A percentile compares a stretch with the other conserved stretches of the same genome.
These are phyloP conservation scores for Hemistola chrysoprasaria DNA, from an alignment of 2,888 invertebrate species.

Conservation along the genomic window DNA sequence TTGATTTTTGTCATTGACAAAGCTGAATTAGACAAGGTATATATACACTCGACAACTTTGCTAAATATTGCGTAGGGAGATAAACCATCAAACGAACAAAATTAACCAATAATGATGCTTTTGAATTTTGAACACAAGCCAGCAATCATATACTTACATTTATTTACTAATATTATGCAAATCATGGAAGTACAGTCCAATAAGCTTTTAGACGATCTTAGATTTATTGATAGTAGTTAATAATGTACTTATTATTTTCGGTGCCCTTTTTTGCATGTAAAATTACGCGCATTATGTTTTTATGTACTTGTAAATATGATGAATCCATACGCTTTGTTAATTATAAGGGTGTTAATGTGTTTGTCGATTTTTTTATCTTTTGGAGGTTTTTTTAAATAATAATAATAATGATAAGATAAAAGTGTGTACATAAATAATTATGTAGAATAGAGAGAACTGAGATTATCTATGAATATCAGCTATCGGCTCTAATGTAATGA, in stretches of 20 bases:
- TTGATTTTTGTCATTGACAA: no score
- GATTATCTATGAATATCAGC: constrained; percentile 52
- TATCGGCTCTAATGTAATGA: constrained; percentile 36
- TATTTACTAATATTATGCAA: no score
- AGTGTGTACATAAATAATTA: constrained; percentile 57
- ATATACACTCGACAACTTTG: no score
- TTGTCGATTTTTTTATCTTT: constrained; percentile 77
- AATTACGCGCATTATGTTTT: constrained; percentile 60
- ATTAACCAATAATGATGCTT: no score
- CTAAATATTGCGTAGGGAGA: no score
- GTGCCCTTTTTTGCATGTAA: constrained; percentile 73
- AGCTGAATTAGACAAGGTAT: no score
- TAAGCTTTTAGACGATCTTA: constrained; percentile 33
- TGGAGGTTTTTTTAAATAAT: constrained; percentile 62
- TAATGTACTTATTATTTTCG: constrained; percentile 72
- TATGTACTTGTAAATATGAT: constrained; percentile 73
- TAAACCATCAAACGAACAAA: no score
- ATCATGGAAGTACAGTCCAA: constrained; percentile 14
- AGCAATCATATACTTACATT: no score
- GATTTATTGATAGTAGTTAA: constrained; percentile 40
- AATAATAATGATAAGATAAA: constrained; percentile 53
- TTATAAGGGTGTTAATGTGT: constrained; percentile 78
- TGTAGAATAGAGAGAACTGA: constrained; percentile 57
- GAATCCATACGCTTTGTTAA: constrained; percentile 82
- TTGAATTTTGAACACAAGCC: no score